These are phyloP conservation scores for Steinernema khuongi DNA, from an alignment of 1,140 invertebrate species.

Conservation along the genomic window DNA sequence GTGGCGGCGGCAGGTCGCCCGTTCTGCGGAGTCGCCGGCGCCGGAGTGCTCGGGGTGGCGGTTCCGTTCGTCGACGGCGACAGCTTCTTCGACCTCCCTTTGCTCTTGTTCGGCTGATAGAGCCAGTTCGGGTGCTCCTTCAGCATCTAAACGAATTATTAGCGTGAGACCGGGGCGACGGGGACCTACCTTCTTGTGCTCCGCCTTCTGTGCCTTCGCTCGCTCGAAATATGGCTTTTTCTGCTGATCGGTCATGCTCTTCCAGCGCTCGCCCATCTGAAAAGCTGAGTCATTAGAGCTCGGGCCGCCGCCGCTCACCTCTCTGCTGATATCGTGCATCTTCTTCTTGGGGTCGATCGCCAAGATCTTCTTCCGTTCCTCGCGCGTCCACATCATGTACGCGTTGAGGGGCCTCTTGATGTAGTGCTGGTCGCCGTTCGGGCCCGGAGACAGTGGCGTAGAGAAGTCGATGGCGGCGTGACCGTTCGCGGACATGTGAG, in stretches of 20 bases:
- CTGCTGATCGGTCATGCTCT: constrained; percentile 47
- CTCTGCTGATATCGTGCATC: constrained; percentile 43
- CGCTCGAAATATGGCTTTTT: constrained; percentile 49
- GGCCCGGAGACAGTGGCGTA: not conserved
- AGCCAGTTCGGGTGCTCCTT: not conserved
- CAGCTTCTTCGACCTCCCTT: not conserved
- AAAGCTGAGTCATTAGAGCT: constrained; percentile 26
- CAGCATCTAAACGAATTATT: not conserved
- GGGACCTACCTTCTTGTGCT: constrained; percentile 49
- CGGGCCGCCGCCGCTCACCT: constrained; percentile 22
- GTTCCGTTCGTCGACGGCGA: not conserved
- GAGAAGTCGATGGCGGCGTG: constrained; percentile 1
- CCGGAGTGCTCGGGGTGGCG: not conserved
- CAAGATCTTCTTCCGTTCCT: constrained; percentile 62
- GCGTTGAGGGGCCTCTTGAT: constrained; percentile 49
- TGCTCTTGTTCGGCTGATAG: constrained; percentile 2
- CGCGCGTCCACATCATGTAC: constrained; percentile 58
- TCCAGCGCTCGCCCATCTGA: constrained; percentile 54
- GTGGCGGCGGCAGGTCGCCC: not conserved
- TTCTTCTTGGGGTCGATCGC: constrained; percentile 45
- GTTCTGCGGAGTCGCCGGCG: not conserved
- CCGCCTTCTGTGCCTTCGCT: constrained; percentile 38
- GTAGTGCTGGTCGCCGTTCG: constrained; percentile 36
- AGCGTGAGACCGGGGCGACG: not conserved
- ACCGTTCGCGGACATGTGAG: not conserved